Evolutionary conservation across 2,113 vertebrate species (phyloP).

Genomic region (Austrofundulus limnaeus): DNA sequence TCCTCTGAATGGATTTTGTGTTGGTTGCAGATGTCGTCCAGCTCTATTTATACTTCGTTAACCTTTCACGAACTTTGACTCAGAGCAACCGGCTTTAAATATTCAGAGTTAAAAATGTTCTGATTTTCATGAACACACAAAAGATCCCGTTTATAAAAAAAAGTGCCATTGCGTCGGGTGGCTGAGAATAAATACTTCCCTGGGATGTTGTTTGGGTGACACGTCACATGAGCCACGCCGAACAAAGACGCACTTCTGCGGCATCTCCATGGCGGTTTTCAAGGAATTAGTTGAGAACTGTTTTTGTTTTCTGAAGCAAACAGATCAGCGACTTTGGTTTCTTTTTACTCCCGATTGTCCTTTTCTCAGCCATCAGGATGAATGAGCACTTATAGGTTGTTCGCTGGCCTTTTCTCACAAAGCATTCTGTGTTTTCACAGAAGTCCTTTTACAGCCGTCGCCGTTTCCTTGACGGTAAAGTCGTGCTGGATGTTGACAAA

Average conservation of each 20-base stretch:
- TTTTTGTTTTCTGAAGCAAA: constrained; percentile 32
- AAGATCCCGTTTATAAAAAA: no score
- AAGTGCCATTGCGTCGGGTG: no score
- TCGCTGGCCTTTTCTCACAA: constrained; percentile 20
- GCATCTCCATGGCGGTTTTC: background rate
- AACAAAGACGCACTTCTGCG: background rate
- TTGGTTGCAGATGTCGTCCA: no score
- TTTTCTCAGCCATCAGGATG: constrained; percentile 17
- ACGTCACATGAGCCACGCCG: no score
- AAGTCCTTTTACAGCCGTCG: constrained; percentile 12
- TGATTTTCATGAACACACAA: no score
- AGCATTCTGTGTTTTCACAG: constrained; percentile 22
- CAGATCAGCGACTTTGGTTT: constrained; percentile 8
- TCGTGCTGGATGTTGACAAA: background rate
- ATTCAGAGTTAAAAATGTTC: no score
- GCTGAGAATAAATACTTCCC: no score
- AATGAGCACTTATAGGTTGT: constrained; percentile 6
- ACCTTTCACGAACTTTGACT: no score
- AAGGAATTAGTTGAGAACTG: background rate
- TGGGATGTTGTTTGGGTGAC: no score
- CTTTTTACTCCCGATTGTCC: constrained; percentile 14
- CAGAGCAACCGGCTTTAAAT: no score
- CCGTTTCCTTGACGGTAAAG: constrained; percentile 13
- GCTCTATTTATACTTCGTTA: no score
- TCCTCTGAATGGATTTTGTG: no score